Evolutionary conservation across 1,140 invertebrate species (phyloP).

Genomic region (Nymphalis io): DNA sequence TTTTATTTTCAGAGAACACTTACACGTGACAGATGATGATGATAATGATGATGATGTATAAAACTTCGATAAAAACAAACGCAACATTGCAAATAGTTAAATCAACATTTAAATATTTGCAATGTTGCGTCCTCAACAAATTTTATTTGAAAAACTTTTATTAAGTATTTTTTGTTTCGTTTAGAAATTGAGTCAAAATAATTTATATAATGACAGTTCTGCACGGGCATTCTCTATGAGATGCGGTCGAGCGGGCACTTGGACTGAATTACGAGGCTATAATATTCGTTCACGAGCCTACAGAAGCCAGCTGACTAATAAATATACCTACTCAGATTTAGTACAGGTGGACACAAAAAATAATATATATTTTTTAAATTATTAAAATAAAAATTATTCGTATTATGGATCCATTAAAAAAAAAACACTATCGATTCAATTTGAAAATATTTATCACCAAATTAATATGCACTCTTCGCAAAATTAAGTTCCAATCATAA

Average conservation of each 20-base stretch:
- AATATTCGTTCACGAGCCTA: neutral
- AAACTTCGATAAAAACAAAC: too few species aligned
- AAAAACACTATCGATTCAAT: too few species aligned
- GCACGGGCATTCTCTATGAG: conserved; percentile 49
- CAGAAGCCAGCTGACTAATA: neutral
- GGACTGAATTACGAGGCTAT: conserved; percentile 37
- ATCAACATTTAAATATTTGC: too few species aligned
- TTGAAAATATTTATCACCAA: neutral
- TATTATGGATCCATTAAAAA: neutral
- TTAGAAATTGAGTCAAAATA: conserved; percentile 33
- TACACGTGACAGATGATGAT: too few species aligned
- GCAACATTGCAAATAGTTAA: too few species aligned
- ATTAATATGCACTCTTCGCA: neutral
- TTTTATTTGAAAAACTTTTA: too few species aligned
- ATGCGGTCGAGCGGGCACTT: conserved; percentile 52
- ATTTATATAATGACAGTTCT: conserved; percentile 47
- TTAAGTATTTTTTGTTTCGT: neutral
- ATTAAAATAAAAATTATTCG: neutral
- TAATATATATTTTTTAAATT: neutral
- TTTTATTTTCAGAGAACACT: too few species aligned
- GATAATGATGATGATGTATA: too few species aligned
- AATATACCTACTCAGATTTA: neutral
- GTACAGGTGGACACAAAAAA: neutral
- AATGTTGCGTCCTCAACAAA: too few species aligned
- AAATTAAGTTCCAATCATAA: conserved; percentile 5